Conservation (phyloP, 2,888 invertebrate genomes). For the Oxycera nigricornis region DNA sequence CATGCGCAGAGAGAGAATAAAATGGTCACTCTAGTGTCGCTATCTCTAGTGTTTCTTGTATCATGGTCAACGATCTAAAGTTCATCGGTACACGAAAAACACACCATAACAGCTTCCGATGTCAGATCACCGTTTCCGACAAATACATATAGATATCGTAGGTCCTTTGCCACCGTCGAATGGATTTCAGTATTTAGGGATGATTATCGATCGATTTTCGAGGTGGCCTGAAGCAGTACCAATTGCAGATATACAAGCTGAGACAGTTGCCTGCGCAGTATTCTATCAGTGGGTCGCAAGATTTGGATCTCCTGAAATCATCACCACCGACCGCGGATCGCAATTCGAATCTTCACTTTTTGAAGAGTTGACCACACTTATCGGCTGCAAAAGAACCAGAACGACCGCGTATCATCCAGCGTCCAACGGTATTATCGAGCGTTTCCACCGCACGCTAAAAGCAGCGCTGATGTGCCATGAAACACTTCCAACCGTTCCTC, state of each 20-base stretch:
- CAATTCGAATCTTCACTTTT: not conserved
- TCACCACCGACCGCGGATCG: not conserved
- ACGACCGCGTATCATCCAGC: too few relatives aligned
- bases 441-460: too few relatives aligned
- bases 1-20: too few relatives aligned
- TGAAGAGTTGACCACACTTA: too few relatives aligned
- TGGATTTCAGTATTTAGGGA: conserved; percentile 54
- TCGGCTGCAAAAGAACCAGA: too few relatives aligned
- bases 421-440: too few relatives aligned
- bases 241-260: conserved; percentile 48
- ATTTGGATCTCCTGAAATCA: not conserved
- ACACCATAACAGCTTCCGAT: not conserved
- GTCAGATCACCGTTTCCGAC: conserved; percentile 49
- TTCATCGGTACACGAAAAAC: not conserved
- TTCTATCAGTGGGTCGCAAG: not conserved
- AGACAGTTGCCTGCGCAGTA: conserved; percentile 44
- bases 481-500: too few relatives aligned
- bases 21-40: too few relatives aligned
- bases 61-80: not conserved
- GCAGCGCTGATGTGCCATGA: too few relatives aligned
- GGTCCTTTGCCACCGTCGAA: conserved; percentile 56
- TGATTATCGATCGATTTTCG: conserved; percentile 50
- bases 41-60: too few relatives aligned
- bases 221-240: conserved; percentile 51
- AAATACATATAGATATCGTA: conserved; percentile 61